phyloP scores from a whole-genome alignment of 1,140 invertebrate genomes.

The Callitettix versicolor region DNA sequence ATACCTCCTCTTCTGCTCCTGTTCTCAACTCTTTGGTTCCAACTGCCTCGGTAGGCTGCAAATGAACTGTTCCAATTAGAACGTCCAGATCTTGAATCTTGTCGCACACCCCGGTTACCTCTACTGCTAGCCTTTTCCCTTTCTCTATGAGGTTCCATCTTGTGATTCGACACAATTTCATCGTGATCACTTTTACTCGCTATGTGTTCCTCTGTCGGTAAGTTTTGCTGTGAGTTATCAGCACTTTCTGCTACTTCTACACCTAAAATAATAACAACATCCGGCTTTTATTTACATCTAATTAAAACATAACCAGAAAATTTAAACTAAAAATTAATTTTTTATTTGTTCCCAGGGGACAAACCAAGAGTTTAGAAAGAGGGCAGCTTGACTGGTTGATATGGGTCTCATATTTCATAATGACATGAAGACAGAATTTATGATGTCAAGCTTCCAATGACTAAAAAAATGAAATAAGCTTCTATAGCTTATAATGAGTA shows the following conservation, averaged over 20 bases:
- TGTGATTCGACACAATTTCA: background rate
- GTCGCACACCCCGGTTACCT: background rate
- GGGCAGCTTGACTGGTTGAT: too few species aligned
- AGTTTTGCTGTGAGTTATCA: constrained; percentile 1
- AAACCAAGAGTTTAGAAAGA: too few species aligned
- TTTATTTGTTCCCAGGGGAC: too few species aligned
- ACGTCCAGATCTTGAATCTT: background rate
- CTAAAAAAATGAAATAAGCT: too few species aligned
- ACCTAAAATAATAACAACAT: background rate
- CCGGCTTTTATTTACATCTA: background rate
- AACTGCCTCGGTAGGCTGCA: background rate
- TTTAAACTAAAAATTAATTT: background rate
- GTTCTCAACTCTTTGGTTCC: constrained; percentile 5
- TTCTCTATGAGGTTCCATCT: constrained; percentile 2
- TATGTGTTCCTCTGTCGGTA: background rate
- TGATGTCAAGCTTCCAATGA: too few species aligned
- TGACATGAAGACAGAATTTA: too few species aligned
- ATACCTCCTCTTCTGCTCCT: constrained; percentile 21
- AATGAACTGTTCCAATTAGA: background rate
- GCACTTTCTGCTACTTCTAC: background rate
- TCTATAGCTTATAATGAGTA: too few species aligned
- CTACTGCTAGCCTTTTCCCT: constrained; percentile 2
- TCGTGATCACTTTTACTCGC: background rate
- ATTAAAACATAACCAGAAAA: background rate
- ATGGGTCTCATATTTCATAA: too few species aligned